Evolutionary conservation across 2,797 vertebrate species (phyloP), one percentile per base, ranked within the genome.

Genomic region (Trachops cirrhosus): DNA sequence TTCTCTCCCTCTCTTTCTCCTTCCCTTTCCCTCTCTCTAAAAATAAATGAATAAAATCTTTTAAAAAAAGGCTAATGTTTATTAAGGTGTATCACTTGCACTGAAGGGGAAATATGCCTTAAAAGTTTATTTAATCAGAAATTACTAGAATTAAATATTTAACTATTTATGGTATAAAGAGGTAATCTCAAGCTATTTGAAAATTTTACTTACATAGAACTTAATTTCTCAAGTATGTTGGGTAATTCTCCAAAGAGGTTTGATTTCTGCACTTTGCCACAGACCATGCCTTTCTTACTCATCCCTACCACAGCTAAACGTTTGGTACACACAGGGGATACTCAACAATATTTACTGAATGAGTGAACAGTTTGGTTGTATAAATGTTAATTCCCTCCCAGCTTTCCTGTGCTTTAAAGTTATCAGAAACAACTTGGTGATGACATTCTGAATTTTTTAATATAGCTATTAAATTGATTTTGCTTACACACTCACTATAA

Each of bases 81-180:
- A 48, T 71, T 77, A 91, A 89, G 21, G 59, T 75, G n/a, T 46
- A 77, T 83, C 41, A 70, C 80, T 87, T 93, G 39, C 37, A 88
- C 19, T 75, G 41, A 80, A 85, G 57, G 24, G 37, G 14, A 89
- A 79, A 52, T 74, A 41, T 52, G 39, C 46, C 80, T 68, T 78
- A n/a, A 64, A 26, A 71, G 73, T 2, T 34, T 78, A 83, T 78
- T 57, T 46, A 12, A 82, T 83, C 39, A 77, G 34, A 87, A 91
- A 91, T 96, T 37, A 64, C 62, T 71, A 26, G 44, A 71, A 93
- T 86, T 39, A 93, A 77, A 54, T 44, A 91, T 48, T 70, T 62
- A 71, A 88, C 2, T 87, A 10, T 86, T 93, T 74, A 48, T 77
- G 18, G 29, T 86, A n/a, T 50, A 93, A 50, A 93, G 39, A 22